Evolutionary conservation across 53 echinoderm and acorn worm genomes (phyloP).

Genomic region (Mesocentrotus franciscanus): DNA sequence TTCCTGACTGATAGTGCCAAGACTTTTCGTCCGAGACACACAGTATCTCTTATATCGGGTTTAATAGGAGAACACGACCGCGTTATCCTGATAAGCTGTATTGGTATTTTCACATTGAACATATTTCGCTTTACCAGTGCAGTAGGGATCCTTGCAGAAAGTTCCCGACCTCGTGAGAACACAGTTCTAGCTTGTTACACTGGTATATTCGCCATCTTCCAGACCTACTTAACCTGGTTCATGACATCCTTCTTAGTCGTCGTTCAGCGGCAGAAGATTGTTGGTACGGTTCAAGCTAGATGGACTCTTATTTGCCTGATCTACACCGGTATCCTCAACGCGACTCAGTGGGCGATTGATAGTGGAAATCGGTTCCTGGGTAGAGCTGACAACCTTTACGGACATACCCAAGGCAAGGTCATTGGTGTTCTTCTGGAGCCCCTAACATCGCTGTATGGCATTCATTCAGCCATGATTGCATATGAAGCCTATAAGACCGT

Average conservation of each 20-base stretch:
- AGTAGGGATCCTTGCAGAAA: not conserved
- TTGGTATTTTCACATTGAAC: conserved; percentile 37
- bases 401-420: not conserved
- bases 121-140: conserved; percentile 9
- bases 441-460: conserved; percentile 13
- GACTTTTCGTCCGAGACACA: not conserved
- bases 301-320: conserved; percentile 53
- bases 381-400: conserved; percentile 39
- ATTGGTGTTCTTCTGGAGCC: conserved; percentile 59
- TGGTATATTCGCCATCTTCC: conserved; percentile 18
- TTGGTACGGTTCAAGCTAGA: not conserved
- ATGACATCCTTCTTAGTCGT: conserved; percentile 52
- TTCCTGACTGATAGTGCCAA: conserved; percentile 3
- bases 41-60: not conserved
- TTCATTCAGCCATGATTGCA: conserved; percentile 50
- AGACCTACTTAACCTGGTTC: not conserved
- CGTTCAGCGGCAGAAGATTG: conserved; percentile 49
- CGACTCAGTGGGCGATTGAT: conserved; percentile 54
- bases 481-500: conserved; percentile 43
- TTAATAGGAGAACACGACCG: conserved; percentile 32
- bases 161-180: not conserved
- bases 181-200: conserved; percentile 6
- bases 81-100: not conserved
- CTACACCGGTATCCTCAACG: conserved; percentile 48
- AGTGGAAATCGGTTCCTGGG: not conserved